Percentiles rank a stretch among this genome's conserved stretches.
phyloP scores from a whole-genome alignment of 2,888 invertebrate species.

The Microctonus brassicae region DNA sequence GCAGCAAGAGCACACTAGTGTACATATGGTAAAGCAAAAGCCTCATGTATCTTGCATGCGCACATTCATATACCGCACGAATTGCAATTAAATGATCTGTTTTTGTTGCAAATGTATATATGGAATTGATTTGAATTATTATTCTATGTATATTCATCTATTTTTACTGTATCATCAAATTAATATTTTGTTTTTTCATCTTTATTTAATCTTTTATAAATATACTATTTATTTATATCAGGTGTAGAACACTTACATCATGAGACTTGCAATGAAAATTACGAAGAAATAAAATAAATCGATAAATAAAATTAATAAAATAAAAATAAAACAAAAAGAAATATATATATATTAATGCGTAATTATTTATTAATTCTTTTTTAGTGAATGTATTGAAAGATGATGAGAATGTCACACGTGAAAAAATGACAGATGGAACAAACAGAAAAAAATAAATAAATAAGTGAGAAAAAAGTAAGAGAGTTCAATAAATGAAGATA shows the following conservation, averaged over 20 bases:
- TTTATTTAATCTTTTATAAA: neutral
- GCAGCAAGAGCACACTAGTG: neutral
- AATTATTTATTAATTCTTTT: neutral
- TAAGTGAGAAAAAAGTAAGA: neutral
- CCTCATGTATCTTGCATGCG: constrained; percentile 22
- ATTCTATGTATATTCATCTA: constrained; percentile 17
- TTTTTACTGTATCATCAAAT: constrained; percentile 3
- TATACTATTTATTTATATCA: constrained; percentile 1
- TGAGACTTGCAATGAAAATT: neutral
- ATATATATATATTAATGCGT: neutral
- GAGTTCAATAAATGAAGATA: neutral
- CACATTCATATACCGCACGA: constrained; percentile 20
- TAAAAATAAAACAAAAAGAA: too few relatives aligned
- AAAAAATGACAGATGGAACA: neutral
- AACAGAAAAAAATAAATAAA: neutral
- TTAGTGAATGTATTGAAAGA: neutral
- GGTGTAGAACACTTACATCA: constrained; percentile 23
- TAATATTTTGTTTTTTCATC: neutral
- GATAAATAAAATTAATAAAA: too few relatives aligned
- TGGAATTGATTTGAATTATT: constrained; percentile 20
- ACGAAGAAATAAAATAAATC: too few relatives aligned
- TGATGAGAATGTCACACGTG: neutral
- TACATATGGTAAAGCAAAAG: neutral
- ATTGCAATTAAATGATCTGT: constrained; percentile 35
- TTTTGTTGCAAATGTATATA: constrained; percentile 7